Base-by-base conservation (phyloP, 2,888 invertebrate genomes). In the Desoria tigrina region DNA sequence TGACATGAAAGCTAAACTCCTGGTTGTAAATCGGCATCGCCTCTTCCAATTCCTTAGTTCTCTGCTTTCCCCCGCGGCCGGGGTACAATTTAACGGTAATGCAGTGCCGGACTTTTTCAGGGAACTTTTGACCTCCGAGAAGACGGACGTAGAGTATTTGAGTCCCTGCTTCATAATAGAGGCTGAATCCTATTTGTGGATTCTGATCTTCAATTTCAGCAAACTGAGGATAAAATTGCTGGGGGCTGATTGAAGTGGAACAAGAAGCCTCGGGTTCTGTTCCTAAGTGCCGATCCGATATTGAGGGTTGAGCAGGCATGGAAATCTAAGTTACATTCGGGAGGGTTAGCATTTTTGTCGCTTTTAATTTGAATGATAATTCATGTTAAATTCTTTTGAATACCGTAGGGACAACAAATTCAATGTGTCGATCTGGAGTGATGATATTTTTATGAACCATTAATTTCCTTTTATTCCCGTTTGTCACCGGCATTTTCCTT, bases 381-480 rank as follows among this genome's bases (percentile, higher is more conserved):
- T 59, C 14, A 32, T 7, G 6, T 11, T 32, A n/a, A n/a, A 32
- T 32, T 32, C 21, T 45, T 45, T 39, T 16, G 16, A 9, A 9
- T 68, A 76, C 76, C 42, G 74, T 74, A 23, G 76, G 76, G 28
- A 76, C 71, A n/a, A 76, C 66, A 57, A 76, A 76, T 14, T 69
- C 68, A 42, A 76, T 72, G 4, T 62, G 66, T 21, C 68, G 66
- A 55, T 76, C 74, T 1, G 76, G 76, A n/a, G 73, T 76, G 16
- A 76, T 73, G 14, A 76, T 73, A 61, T 76, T 76, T 61, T 72
- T 65, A 39, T 73, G 72, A n/a, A 42, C 18, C 39, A 21, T 26
- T 4, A 26, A 9, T 23, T 39, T 57, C 24, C 21, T 7, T 18
- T 14, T 6, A 4, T 37, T 42, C 32, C 42, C 23, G 18, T 39